phyloP scores from a whole-genome alignment of 2,113 vertebrate species.

The Macrotis lagotis region DNA sequence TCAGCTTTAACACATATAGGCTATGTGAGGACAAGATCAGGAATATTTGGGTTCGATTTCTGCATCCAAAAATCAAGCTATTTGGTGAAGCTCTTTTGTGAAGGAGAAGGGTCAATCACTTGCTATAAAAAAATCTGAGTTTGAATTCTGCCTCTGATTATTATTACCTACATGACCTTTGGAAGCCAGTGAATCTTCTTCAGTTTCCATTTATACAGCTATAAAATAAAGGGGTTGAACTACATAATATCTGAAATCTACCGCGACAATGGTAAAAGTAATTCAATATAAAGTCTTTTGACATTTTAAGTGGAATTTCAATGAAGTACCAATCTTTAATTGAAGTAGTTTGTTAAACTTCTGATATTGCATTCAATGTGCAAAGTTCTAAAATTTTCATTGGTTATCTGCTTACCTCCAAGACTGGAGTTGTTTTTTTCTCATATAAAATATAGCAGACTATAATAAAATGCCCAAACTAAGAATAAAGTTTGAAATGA shows the following conservation, averaged over 20 bases:
- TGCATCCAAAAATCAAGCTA: neutral
- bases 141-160: neutral
- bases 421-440: neutral
- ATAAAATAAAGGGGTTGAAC: neutral
- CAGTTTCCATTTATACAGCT: neutral
- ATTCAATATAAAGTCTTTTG: neutral
- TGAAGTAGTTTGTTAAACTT: neutral
- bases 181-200: neutral
- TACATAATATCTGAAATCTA: neutral
- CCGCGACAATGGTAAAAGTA: neutral
- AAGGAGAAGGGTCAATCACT: neutral
- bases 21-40: neutral
- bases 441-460: conserved; percentile 8
- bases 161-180: neutral
- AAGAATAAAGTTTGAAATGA: conserved; percentile 38
- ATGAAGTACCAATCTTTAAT: neutral
- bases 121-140: neutral
- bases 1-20: neutral
- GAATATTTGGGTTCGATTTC: neutral
- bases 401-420: conserved; percentile 15
- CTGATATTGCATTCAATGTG: neutral
- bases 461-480: conserved; percentile 30
- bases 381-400: conserved; percentile 48
- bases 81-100: neutral
- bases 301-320: neutral